These are phyloP conservation scores for Idaea straminata DNA, from an alignment of 2,888 invertebrate species.

Conservation along the genomic window DNA sequence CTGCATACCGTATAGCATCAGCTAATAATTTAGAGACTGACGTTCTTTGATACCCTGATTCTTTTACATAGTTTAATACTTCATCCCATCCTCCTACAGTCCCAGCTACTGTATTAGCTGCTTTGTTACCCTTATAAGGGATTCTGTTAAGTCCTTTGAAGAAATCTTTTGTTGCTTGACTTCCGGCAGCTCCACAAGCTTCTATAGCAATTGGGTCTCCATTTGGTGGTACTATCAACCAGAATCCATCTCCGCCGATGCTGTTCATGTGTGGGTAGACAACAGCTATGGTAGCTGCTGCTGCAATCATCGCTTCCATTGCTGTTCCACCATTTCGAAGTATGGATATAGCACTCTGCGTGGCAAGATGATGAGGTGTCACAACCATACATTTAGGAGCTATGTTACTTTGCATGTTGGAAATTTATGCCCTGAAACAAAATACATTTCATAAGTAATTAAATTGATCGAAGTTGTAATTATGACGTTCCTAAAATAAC, in stretches of 20 bases:
- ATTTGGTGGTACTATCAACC: conserved; percentile 66
- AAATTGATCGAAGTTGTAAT: not conserved
- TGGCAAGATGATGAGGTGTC: conserved; percentile 68
- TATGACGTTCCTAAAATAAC: not conserved
- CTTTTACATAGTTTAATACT: conserved; percentile 61
- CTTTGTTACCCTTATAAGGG: conserved; percentile 57
- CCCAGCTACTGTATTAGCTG: conserved; percentile 65
- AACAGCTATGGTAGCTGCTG: conserved; percentile 67
- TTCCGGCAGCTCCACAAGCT: conserved; percentile 65
- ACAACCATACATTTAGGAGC: conserved; percentile 65
- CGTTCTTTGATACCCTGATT: conserved; percentile 57
- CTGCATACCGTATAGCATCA: conserved; percentile 66
- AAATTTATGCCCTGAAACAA: conserved; percentile 32
- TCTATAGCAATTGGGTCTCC: conserved; percentile 64
- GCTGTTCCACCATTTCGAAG: conserved; percentile 67
- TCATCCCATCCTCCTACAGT: conserved; percentile 70
- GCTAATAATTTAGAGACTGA: conserved; percentile 50
- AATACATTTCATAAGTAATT: not conserved
- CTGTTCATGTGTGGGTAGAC: conserved; percentile 71
- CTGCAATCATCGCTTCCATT: conserved; percentile 67
- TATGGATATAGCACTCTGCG: conserved; percentile 61
- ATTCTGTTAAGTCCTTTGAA: conserved; percentile 47
- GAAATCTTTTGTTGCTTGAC: conserved; percentile 54
- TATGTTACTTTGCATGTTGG: conserved; percentile 44
- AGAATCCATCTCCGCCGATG: conserved; percentile 69